Percentiles rank a stretch among this genome's conserved stretches.
These are phyloP conservation scores for Garrulus glandarius DNA, from an alignment of 2,797 vertebrate species.

Conservation along the genomic window DNA sequence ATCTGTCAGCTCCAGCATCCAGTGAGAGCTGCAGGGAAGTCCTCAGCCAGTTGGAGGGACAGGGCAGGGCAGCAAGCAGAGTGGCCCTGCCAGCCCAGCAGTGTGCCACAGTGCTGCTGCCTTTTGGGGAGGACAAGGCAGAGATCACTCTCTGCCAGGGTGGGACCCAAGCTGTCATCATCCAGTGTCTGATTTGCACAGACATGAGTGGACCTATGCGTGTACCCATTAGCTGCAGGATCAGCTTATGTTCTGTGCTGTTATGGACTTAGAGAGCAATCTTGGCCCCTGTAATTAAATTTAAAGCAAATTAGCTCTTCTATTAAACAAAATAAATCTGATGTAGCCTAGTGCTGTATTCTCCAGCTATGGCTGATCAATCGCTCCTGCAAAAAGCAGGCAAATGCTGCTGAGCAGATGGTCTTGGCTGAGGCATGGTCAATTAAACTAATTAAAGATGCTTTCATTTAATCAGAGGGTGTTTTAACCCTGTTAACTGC, in stretches of 20 bases:
- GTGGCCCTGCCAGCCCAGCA: neutral
- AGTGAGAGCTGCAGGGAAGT: neutral
- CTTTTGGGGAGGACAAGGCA: neutral
- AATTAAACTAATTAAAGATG: conserved; percentile 69
- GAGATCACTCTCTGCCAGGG: neutral
- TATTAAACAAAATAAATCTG: conserved; percentile 71
- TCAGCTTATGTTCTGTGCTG: conserved; percentile 41
- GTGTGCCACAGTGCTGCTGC: neutral
- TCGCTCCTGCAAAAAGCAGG: conserved; percentile 49
- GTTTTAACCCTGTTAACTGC: conserved; percentile 70
- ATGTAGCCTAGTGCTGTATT: conserved; percentile 62
- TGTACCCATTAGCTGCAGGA: neutral
- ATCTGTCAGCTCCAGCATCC: neutral
- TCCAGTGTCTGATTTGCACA: neutral
- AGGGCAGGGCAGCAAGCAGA: fast-evolving
- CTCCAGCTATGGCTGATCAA: conserved; percentile 65
- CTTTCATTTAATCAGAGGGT: conserved; percentile 71
- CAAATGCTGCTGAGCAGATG: conserved; percentile 64
- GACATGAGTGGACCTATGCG: fast-evolving
- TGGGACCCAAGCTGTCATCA: neutral
- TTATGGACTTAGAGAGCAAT: conserved; percentile 50
- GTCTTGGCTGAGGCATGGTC: conserved; percentile 62
- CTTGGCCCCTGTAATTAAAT: conserved; percentile 70
- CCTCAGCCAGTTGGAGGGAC: neutral
- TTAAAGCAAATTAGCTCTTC: conserved; percentile 66